Evolutionary conservation across 2,113 vertebrate species (phyloP), one percentile per base, ranked within the genome.

Genomic region (Pedetes capensis): DNA sequence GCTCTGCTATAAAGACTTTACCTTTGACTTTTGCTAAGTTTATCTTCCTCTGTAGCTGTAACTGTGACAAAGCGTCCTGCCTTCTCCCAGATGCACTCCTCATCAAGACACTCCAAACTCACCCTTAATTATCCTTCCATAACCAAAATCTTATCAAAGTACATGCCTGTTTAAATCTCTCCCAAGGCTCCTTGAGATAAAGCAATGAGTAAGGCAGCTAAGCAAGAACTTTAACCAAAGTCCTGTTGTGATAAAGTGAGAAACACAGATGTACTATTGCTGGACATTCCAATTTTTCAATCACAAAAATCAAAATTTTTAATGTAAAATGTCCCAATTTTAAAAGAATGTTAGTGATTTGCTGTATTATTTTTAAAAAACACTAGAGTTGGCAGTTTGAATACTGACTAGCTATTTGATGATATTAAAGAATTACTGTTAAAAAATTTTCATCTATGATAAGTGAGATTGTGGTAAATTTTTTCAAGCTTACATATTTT

Each of bases 241-340:
- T 47, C 5, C 57, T 91, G 16, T 18, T 83, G 4, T 89, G 44
- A 75, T 25, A 80, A 42, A 86, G 32, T 59, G 27, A 79, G n/a
- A 82, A 93, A 93, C 0, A 86, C 14, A 93, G 27, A 74, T 18
- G 16, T 59, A n/a, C 12, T 66, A 74, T 11, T 94, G 66, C 16
- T 39, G 94, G 23, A 76, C 3, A 51, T 57, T 53, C 4, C 12
- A 81, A 71, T 39, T 87, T 87, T 89, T 92, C 14, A 92, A 63
- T 37, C 69, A 90, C 8, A 93, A 92, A 89, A 93, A 72, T 74
- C 57, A 63, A 89, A 5, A 80, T 66, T 96, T n/a, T 88, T 63
- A 95, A 93, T 55, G 51, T 82, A 51, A 94, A 87, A 78, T 61
- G 55, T 22, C 16, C 3, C 79, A 93, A 76, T 55, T 82, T 44